phyloP scores from a whole-genome alignment of 1,140 invertebrate species.

The Tribolium castaneum region DNA sequence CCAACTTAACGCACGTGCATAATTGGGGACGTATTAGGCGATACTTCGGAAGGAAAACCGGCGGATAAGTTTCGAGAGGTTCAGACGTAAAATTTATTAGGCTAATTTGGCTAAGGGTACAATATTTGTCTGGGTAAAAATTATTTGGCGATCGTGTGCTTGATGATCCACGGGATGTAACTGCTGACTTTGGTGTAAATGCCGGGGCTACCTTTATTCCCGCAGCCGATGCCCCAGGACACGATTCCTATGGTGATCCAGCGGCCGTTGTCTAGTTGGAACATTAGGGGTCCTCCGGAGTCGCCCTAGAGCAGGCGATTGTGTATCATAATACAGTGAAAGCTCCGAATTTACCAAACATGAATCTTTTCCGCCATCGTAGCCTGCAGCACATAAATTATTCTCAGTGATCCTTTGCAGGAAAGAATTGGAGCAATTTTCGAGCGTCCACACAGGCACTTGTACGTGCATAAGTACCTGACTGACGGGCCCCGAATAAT shows the following conservation, averaged over 20 bases:
- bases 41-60: too few relatives aligned
- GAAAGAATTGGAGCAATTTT: slow-evolving; percentile 74
- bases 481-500: slow-evolving; percentile 76
- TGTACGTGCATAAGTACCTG: slow-evolving; percentile 79
- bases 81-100: neutral
- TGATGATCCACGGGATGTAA: slow-evolving; percentile 79
- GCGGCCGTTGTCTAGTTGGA: slow-evolving; percentile 74
- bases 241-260: slow-evolving; percentile 86
- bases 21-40: too few relatives aligned
- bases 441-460: slow-evolving; percentile 84
- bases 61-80: too few relatives aligned
- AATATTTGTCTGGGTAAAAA: neutral
- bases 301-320: slow-evolving; percentile 71
- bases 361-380: slow-evolving; percentile 79
- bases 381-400: slow-evolving; percentile 78
- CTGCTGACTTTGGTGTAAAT: slow-evolving; percentile 78
- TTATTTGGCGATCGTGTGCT: slow-evolving; percentile 67
- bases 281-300: slow-evolving; percentile 84
- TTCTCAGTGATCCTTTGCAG: slow-evolving; percentile 73
- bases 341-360: slow-evolving; percentile 75
- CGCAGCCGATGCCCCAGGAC: slow-evolving; percentile 82
- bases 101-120: neutral
- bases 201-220: slow-evolving; percentile 74
- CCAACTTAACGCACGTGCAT: too few relatives aligned
- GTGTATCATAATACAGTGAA: neutral